These are phyloP conservation scores for Turnix velox DNA, from an alignment of 2,113 vertebrate genomes.

Conservation along the genomic window DNA sequence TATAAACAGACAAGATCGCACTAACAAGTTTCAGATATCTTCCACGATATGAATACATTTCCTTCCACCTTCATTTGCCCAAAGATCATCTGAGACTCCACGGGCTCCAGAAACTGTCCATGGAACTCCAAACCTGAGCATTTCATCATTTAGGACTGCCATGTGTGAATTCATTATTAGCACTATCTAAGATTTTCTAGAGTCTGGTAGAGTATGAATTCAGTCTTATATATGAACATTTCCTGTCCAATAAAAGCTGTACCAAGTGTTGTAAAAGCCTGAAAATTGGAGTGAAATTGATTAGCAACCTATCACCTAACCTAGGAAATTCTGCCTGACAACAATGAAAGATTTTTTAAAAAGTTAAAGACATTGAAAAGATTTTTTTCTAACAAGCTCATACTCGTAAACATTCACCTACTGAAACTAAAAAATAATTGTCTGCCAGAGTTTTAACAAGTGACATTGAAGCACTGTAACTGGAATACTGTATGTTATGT, in stretches of 20 bases:
- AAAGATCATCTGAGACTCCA: not conserved
- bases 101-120: not conserved
- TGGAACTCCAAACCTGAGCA: not conserved
- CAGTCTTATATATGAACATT: not conserved
- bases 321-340: not conserved
- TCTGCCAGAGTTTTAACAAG: not conserved
- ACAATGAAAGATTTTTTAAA: not conserved
- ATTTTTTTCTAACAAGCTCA: not conserved
- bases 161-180: not conserved
- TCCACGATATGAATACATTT: not conserved
- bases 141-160: not conserved
- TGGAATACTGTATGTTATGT: not conserved
- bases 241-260: not conserved
- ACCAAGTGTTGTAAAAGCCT: not conserved
- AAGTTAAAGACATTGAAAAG: not conserved
- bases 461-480: not conserved
- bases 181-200: not conserved
- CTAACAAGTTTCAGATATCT: not conserved
- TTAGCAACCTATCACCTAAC: not conserved
- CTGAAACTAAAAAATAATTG: not conserved
- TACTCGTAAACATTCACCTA: not conserved
- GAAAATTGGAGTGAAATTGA: not conserved
- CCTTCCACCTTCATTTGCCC: not conserved
- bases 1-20: not conserved
- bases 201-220: not conserved